phyloP scores from a whole-genome alignment of 64 coral and sea anemone species.

The Trachythela sp. region DNA sequence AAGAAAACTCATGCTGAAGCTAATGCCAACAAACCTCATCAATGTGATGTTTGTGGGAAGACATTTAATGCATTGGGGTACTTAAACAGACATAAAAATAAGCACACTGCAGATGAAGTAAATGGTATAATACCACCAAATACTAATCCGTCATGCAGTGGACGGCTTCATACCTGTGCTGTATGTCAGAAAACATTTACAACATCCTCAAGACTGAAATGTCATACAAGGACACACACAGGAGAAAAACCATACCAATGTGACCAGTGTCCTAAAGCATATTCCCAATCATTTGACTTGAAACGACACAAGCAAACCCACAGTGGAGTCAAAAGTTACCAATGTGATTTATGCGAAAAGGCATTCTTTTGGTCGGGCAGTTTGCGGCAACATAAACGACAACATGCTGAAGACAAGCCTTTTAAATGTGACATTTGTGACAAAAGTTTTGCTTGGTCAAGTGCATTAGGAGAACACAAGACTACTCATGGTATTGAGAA shows the following conservation, averaged over 20 bases:
- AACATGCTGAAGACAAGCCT: neutral
- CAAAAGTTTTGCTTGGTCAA: neutral
- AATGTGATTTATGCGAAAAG: neutral
- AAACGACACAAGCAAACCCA: conserved; percentile 18
- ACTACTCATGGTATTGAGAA: neutral
- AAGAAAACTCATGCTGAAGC: neutral
- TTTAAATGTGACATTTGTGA: neutral
- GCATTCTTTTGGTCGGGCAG: neutral
- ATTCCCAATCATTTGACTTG: neutral
- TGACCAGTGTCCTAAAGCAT: conserved; percentile 20
- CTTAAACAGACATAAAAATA: neutral
- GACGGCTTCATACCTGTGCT: neutral
- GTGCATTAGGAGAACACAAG: neutral
- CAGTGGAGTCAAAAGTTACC: conserved; percentile 3
- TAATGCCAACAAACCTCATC: neutral
- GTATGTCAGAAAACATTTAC: conserved; percentile 25
- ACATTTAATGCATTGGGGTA: neutral
- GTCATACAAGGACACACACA: conserved; percentile 32
- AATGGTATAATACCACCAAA: neutral
- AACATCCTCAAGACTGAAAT: neutral
- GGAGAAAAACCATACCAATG: conserved; percentile 42
- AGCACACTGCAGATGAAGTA: neutral
- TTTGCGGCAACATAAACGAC: neutral
- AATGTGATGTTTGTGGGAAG: neutral
- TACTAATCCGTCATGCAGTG: neutral